Base-by-base conservation (phyloP, 2,888 invertebrate genomes). In the Calliopum simillimum region DNA sequence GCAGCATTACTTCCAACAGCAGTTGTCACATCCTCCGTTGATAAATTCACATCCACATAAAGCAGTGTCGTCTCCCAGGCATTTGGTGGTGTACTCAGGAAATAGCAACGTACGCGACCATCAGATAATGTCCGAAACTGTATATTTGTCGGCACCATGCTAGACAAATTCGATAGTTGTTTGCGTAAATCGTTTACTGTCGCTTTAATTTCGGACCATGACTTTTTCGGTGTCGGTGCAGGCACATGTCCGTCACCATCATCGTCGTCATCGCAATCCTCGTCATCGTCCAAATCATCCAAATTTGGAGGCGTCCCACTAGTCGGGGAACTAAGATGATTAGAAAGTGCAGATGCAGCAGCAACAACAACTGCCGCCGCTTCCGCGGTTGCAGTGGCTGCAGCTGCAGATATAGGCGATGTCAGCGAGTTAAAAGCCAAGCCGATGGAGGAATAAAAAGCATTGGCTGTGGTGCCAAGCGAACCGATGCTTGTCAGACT, bases 1-100 rank as follows among this genome's bases (percentile, higher is more conserved):
- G 47, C 56, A 6, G 66, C 49, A 14, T 68, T 71, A 51, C 56
- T 74, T 19, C 64, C 71, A 13, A 71, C 74, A 14, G 73, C 71
- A 41, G 53, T 53, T 21, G 76, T 62, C 43, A 81, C 73, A 87
- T 80, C 76, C 13, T 78, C 78, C 19, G 46, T 23, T 16, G 56
- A 88, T 11, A 90, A 87, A 59, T 91, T 90, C n/a, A 97, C 90
- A 84, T 97, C 97, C 0, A 93, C 92, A 81, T 93, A 97, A 1
- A 97, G 87, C 13, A 97, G 86, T 0, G 96, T 97, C 3, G 95
- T 95, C 85, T 97, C 97, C 91, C 96, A 94, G 16, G 94, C 94
- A 80, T 94, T 94, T 64, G 93, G 92, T 0, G 95, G 94, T 23
- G 94, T 94, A 77, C 95, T 93, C 73, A 98, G 88, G 84, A 97